phyloP scores from a whole-genome alignment of 2,888 invertebrate species.

The Cryptophagus acutangulus region DNA sequence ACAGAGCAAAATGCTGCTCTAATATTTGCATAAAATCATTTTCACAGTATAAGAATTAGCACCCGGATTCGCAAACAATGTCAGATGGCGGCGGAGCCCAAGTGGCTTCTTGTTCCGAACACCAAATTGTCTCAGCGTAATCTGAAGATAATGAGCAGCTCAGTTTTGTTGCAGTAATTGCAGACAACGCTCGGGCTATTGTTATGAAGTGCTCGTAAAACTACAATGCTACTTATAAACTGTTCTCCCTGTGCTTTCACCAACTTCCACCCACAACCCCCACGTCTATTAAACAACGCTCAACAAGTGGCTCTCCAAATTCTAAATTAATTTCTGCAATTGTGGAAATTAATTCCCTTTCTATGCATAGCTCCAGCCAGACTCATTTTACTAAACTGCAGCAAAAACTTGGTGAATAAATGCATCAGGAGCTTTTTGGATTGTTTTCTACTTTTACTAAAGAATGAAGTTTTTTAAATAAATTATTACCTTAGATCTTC shows the following conservation, averaged over 20 bases:
- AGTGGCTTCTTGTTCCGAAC: slow-evolving; percentile 2
- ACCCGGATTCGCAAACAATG: slow-evolving; percentile 28
- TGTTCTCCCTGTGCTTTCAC: not conserved
- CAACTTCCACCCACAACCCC: no score
- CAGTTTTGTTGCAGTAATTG: slow-evolving; percentile 30
- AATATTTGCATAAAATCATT: no score
- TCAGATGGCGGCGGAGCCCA: not conserved
- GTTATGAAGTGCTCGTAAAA: slow-evolving; percentile 31
- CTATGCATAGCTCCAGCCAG: no score
- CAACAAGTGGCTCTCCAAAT: slow-evolving; percentile 33
- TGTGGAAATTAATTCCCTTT: slow-evolving; percentile 10
- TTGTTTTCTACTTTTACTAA: no score
- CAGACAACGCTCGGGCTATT: slow-evolving; percentile 27
- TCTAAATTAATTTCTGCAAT: slow-evolving; percentile 21
- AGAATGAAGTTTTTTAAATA: no score
- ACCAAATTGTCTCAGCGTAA: slow-evolving; percentile 33
- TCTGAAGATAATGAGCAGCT: slow-evolving; percentile 36
- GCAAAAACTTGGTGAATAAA: no score
- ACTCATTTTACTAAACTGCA: no score
- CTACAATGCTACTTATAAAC: slow-evolving; percentile 20
- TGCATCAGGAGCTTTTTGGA: no score
- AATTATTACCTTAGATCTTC: no score
- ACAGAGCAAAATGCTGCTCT: no score
- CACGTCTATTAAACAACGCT: slow-evolving; percentile 13
- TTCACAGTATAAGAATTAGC: slow-evolving; percentile 29